These are phyloP conservation scores for Eutolmus rufibarbis DNA, from an alignment of 2,888 invertebrate genomes.

Conservation along the genomic window DNA sequence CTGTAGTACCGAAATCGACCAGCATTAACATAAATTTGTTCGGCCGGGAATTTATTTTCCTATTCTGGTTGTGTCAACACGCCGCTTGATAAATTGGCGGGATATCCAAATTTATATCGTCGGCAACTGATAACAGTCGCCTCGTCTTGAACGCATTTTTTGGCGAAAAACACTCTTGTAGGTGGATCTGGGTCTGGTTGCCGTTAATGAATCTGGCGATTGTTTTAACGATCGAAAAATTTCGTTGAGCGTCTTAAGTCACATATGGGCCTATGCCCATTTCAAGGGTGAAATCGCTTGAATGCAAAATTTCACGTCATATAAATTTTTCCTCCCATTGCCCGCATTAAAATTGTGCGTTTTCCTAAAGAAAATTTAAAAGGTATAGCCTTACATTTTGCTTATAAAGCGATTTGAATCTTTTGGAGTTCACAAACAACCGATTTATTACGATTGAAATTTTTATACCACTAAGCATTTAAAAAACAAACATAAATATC, in stretches of 20 bases:
- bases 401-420: too few species aligned
- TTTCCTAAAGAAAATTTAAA: too few species aligned
- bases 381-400: too few species aligned
- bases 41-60: conserved; percentile 2
- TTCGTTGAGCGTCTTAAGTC: background rate
- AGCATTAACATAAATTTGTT: conserved; percentile 21
- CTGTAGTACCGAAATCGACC: background rate
- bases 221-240: background rate
- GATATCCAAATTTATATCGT: conserved; percentile 25
- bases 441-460: too few species aligned
- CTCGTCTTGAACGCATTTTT: background rate
- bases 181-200: background rate
- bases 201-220: background rate
- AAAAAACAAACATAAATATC: too few species aligned
- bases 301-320: background rate
- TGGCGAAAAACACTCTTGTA: background rate
- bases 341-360: too few species aligned
- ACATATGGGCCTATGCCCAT: background rate
- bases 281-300: background rate
- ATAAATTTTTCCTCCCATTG: too few species aligned
- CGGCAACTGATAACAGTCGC: background rate
- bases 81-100: conserved; percentile 11
- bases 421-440: too few species aligned
- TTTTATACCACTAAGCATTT: too few species aligned
- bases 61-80: conserved; percentile 19